Evolutionary conservation across 2,113 vertebrate genomes (phyloP).

Genomic region (Microtus richardsoni): DNA sequence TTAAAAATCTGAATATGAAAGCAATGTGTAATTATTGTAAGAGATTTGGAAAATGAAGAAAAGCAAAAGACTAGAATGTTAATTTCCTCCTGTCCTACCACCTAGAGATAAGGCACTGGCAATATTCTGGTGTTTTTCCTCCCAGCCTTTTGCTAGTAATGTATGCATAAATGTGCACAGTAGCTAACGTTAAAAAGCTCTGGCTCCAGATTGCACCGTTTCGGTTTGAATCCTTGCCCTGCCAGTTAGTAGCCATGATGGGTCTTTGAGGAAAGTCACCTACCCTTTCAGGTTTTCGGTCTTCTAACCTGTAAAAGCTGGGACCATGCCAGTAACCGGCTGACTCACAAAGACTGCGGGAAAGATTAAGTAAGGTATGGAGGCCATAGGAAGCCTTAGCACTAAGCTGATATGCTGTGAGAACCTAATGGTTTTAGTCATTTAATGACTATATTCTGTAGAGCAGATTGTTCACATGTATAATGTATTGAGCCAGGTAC

Average conservation of each 20-base stretch:
- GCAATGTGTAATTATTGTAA: conserved; percentile 18
- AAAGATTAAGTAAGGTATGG: background rate
- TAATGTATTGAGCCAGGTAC: background rate
- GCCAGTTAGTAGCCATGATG: background rate
- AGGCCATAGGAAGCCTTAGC: background rate
- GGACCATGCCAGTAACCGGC: background rate
- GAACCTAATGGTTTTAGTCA: background rate
- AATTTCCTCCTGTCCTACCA: background rate
- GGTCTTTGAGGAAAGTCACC: background rate
- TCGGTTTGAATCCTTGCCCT: background rate
- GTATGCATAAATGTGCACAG: background rate
- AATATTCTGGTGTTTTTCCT: background rate
- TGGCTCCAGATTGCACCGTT: background rate
- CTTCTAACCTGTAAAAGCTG: conserved; percentile 23
- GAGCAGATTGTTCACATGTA: background rate
- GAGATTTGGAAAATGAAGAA: conserved; percentile 49
- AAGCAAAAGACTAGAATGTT: conserved; percentile 37
- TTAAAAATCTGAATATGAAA: background rate
- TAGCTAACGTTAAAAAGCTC: background rate
- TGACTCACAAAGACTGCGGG: background rate
- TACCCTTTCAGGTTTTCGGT: background rate
- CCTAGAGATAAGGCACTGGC: conserved; percentile 11
- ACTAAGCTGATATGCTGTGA: background rate
- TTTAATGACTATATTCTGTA: background rate
- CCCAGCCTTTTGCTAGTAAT: background rate